A percentile compares a stretch with the other conserved stretches of the same genome.
Conservation (phyloP, 2,797 vertebrate genomes). For the Cyprinella venusta region DNA sequence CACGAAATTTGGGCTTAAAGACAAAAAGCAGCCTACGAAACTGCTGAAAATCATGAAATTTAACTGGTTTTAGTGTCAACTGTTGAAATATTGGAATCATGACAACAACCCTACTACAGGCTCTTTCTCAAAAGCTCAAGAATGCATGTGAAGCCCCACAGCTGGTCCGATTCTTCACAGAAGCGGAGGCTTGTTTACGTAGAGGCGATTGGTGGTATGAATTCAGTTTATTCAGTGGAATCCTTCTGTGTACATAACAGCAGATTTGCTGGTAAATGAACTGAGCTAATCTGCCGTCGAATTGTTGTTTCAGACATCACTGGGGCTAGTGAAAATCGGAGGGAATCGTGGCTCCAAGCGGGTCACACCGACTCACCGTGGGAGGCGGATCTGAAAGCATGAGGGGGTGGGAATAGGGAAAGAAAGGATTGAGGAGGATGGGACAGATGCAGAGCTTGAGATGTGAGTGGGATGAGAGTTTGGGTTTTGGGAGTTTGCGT, state of each 20-base stretch:
- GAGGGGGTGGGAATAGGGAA: slow-evolving; percentile 49
- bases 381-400: slow-evolving; percentile 38
- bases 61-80: background rate
- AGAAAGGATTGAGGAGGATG: slow-evolving; percentile 50
- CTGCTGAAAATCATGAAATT: background rate
- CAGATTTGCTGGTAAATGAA: slow-evolving; percentile 39
- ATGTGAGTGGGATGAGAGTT: slow-evolving; percentile 57
- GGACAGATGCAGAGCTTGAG: slow-evolving; percentile 29
- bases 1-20: background rate
- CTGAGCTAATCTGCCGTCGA: slow-evolving; percentile 21
- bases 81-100: slow-evolving; percentile 1
- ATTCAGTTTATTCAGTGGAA: slow-evolving; percentile 22
- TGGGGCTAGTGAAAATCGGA: background rate
- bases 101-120: slow-evolving; percentile 14
- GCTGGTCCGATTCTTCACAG: slow-evolving; percentile 18
- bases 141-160: slow-evolving; percentile 30
- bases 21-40: slow-evolving; percentile 11
- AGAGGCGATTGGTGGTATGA: slow-evolving; percentile 14
- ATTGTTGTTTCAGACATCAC: slow-evolving; percentile 46
- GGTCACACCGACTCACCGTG: slow-evolving; percentile 50
- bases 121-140: slow-evolving; percentile 21
- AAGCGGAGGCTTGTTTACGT: slow-evolving; percentile 31
- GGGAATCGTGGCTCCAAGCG: slow-evolving; percentile 43
- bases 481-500: slow-evolving; percentile 45
- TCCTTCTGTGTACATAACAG: slow-evolving; percentile 1